Evolutionary conservation across 2,888 invertebrate genomes (phyloP), one percentile per base, ranked within the genome.

Genomic region (Phrixothrix hirtus): DNA sequence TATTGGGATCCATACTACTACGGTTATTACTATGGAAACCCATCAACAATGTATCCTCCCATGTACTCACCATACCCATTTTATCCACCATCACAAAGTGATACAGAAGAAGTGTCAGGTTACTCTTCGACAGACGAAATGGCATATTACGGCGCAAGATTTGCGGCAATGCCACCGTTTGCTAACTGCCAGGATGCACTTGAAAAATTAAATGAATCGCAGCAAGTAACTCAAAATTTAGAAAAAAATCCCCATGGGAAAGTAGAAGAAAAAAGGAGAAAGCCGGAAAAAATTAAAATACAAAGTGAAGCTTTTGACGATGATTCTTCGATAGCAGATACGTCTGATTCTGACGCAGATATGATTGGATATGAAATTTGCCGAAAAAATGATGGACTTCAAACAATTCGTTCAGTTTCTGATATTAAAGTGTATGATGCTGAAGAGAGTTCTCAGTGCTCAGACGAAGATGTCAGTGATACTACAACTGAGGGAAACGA

Each of bases 381-480:
- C 13, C 13, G 43, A 26, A 21, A 14, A 14, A 39, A 39, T 1
- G n/a, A 15, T 7, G 46, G 36, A 10, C 41, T 55, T 2, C 36
- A 46, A 60, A 75, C 81, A 1, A 79, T 81, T 26, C 76, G 75
- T 57, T 82, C 81, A 0, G 81, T 82, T 1, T 75, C 77, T 12
- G 78, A 82, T 64, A 77, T 82, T 7, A 77, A 78, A 41, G 66
- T 79, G 13, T 82, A 75, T 58, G 61, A 63, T 21, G 61, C 58
- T 10, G 58, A 62, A 17, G 60, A 62, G 16, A 48, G 41, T 17
- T 52, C 50, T 52, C 59, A 29, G 30, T 53, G 42, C 57, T 55
- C 34, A 10, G 59, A 49, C 1, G 53, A 54, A 10, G 58, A 55
- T 15, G 34, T 26, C 36, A 16, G 62, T n/a, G 60, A 65, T 13